These are phyloP conservation scores for Protonemura montana DNA, from an alignment of 2,888 invertebrate genomes.

Conservation along the genomic window DNA sequence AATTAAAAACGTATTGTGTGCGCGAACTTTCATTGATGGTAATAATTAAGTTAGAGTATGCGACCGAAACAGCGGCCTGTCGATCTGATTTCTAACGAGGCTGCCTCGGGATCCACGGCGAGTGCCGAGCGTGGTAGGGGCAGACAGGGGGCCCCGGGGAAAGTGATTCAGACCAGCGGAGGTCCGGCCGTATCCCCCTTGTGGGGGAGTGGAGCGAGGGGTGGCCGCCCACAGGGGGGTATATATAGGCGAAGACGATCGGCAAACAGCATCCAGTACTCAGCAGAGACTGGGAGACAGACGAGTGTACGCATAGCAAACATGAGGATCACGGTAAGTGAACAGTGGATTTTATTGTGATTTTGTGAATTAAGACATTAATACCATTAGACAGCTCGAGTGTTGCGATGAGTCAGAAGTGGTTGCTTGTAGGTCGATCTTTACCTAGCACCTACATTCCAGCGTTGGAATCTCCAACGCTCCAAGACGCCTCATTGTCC, in stretches of 20 bases:
- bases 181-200: neutral
- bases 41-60: constrained; percentile 28
- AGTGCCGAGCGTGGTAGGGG: neutral
- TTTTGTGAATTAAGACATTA: no score
- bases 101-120: neutral
- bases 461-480: no score
- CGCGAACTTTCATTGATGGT: constrained; percentile 38
- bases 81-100: constrained; percentile 22
- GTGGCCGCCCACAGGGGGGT: neutral
- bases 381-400: no score
- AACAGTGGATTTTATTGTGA: no score
- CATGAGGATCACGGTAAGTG: constrained; percentile 35
- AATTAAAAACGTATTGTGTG: constrained; percentile 21
- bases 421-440: no score
- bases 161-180: neutral
- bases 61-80: constrained; percentile 33
- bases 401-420: no score
- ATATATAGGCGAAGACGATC: constrained; percentile 15
- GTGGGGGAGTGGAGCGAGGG: constrained; percentile 14
- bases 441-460: no score
- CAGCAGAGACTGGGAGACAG: constrained; percentile 22
- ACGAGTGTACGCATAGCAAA: neutral
- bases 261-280: constrained; percentile 29
- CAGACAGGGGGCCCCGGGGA: constrained; percentile 17
- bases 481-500: no score